Base-by-base conservation (phyloP, 2,888 invertebrate species). In the Dyspetes luteomarginatus region DNA sequence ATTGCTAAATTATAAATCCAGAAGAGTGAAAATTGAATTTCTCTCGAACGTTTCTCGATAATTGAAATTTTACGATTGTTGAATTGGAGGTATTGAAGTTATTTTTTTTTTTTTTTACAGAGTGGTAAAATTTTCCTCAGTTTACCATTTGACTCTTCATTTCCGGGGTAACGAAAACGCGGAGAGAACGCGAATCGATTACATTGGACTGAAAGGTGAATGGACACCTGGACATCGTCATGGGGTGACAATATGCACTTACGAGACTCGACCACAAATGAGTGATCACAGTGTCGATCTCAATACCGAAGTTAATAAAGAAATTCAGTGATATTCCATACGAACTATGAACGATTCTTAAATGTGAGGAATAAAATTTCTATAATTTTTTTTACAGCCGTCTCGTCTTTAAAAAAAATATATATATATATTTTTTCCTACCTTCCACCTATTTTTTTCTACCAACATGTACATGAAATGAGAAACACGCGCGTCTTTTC, bases 141-240 rank as follows among this genome's bases (percentile, higher is more conserved):
- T 98, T 3, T 94, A 96, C 86, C 97, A 99, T 93, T 93, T 99
- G 81, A 95, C 97, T 2, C 94, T 99, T 88, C 97, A 98, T 93
- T 97, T 99, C 90, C 97, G 97, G 5, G 94, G 94, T 15, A 98
- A 98, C 92, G 97, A 96, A 93, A 98, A 98, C 22, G 94, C 94
- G 17, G 97, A 97, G n/a, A 94, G 93, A 64, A 97, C 97, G 0
- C 95, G 95, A 89, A 95, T 99, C 81, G 97, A 96, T 91, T 99
- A 99, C 90, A 99, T 99, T 89, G 99, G 98, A 7, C 93, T 99
- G 50, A 95, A 96, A 90, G 99, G 99, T 22, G 99, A 99, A 93
- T 99, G 96, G 93, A 94, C 94, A 9, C 95, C 96, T 89, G 96
- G 95, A 0, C 97, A 96, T 88, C 94, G 95, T 85, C 98, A 98